A percentile compares a stretch with the other conserved stretches of the same genome.
phyloP scores from a whole-genome alignment of 2,888 invertebrate species.

The Oscheius myriophilus region DNA sequence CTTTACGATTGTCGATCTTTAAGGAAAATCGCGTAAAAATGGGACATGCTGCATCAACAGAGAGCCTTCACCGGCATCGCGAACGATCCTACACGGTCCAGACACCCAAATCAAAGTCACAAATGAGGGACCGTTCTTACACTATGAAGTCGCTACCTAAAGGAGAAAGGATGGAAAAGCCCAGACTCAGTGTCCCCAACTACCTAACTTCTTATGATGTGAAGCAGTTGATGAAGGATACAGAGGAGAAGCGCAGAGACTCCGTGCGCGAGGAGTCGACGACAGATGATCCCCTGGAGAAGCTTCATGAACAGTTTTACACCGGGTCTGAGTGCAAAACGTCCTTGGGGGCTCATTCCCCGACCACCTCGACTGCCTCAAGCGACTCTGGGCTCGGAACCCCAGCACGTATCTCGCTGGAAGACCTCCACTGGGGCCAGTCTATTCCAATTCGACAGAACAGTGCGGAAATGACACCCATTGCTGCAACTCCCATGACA shows the following conservation, averaged over 20 bases:
- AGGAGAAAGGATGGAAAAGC: slow-evolving; percentile 1
- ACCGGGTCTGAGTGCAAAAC: background rate
- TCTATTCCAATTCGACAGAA: background rate
- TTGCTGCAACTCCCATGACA: slow-evolving; percentile 13
- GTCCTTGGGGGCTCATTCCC: slow-evolving; percentile 10
- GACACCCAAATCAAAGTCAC: too few species aligned
- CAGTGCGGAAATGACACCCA: slow-evolving; percentile 4
- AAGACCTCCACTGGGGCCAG: slow-evolving; percentile 25
- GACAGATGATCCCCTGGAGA: slow-evolving; percentile 18
- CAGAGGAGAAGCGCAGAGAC: slow-evolving; percentile 19
- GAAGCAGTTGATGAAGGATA: slow-evolving; percentile 48
- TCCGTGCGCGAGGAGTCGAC: slow-evolving; percentile 14
- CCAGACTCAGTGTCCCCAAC: slow-evolving; percentile 31
- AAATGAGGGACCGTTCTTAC: slow-evolving; percentile 3
- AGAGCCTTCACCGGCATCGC: background rate
- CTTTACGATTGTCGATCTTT: too few species aligned
- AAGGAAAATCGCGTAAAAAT: slow-evolving; percentile 12
- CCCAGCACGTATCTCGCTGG: slow-evolving; percentile 20
- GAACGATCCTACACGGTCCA: too few species aligned
- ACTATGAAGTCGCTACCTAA: slow-evolving; percentile 10
- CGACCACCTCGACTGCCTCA: slow-evolving; percentile 10
- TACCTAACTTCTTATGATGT: slow-evolving; percentile 50
- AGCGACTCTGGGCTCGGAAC: slow-evolving; percentile 22
- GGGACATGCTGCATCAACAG: slow-evolving; percentile 41
- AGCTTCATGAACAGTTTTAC: slow-evolving; percentile 24